These are phyloP conservation scores for Ladona fulva DNA, from an alignment of 1,140 invertebrate species.

Conservation along the genomic window DNA sequence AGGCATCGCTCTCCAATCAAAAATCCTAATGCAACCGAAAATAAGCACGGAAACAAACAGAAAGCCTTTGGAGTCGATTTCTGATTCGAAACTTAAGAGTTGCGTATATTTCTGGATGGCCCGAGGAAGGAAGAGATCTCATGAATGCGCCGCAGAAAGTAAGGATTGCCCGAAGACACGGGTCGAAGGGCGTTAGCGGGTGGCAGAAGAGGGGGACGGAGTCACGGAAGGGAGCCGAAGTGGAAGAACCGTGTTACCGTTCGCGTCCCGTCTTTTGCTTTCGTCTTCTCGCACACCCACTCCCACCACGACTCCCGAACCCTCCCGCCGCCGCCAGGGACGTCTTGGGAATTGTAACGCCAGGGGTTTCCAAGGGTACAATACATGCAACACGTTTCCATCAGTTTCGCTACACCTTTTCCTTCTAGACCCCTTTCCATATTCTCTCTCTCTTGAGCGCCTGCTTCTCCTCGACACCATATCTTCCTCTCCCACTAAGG, in stretches of 20 bases:
- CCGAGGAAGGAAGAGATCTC: no score
- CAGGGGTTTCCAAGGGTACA: constrained; percentile 2
- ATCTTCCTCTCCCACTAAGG: no score
- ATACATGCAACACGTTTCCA: constrained; percentile 4
- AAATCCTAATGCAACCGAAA: no score
- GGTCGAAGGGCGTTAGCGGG: neutral
- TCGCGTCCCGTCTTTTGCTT: neutral
- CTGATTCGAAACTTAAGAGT: no score
- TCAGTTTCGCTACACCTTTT: constrained; percentile 6
- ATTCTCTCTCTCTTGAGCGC: neutral
- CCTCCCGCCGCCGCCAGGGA: neutral
- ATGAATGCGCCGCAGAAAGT: neutral
- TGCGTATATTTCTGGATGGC: no score
- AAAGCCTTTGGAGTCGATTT: no score
- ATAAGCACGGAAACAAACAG: no score
- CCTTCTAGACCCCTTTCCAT: neutral
- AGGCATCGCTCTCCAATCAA: no score
- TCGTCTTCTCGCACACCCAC: neutral
- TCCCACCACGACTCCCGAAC: neutral
- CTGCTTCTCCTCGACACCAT: neutral
- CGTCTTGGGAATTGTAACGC: constrained; percentile 7
- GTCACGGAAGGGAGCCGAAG: neutral
- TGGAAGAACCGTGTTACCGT: neutral
- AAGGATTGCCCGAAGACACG: neutral
- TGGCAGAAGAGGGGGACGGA: neutral